Evolutionary conservation across 2,113 vertebrate genomes (phyloP).

Genomic region (Phalacrocorax aristotelis): DNA sequence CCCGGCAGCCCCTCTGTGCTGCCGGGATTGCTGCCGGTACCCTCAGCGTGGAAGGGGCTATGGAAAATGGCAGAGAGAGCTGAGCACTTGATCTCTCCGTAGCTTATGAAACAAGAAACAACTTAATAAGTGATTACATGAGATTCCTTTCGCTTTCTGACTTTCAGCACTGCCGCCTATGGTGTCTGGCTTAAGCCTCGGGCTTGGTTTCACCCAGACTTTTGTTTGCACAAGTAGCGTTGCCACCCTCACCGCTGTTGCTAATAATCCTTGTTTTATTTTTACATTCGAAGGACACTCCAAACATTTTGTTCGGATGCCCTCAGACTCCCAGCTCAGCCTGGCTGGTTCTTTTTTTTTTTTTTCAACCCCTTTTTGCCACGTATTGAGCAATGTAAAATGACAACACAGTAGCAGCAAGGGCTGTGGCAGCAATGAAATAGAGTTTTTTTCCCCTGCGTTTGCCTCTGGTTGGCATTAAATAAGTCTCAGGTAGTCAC

Average conservation of each 20-base stretch:
- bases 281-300: constrained; percentile 60
- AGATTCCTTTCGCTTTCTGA: constrained; percentile 71
- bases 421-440: not conserved
- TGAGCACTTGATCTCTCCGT: constrained; percentile 14
- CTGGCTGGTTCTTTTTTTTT: constrained; percentile 30
- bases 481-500: constrained; percentile 34
- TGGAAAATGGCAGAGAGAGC: constrained; percentile 14
- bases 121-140: constrained; percentile 63
- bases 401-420: not conserved
- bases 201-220: constrained; percentile 69
- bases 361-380: constrained; percentile 45
- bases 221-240: constrained; percentile 79
- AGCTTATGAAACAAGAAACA: constrained; percentile 62
- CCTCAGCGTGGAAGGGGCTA: not conserved
- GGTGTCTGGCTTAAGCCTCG: constrained; percentile 64
- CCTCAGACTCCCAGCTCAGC: not conserved
- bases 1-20: fast-evolving
- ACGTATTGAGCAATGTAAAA: constrained; percentile 9
- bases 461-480: constrained; percentile 66
- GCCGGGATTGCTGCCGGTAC: not conserved
- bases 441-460: not conserved
- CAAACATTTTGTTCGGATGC: not conserved
- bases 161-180: constrained; percentile 67
- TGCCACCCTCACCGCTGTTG: constrained; percentile 38
- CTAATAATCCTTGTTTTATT: constrained; percentile 68